A percentile compares a stretch with the other conserved stretches of the same genome.
phyloP scores from a whole-genome alignment of 1,140 invertebrate species.

The Drosophila ambigua region DNA sequence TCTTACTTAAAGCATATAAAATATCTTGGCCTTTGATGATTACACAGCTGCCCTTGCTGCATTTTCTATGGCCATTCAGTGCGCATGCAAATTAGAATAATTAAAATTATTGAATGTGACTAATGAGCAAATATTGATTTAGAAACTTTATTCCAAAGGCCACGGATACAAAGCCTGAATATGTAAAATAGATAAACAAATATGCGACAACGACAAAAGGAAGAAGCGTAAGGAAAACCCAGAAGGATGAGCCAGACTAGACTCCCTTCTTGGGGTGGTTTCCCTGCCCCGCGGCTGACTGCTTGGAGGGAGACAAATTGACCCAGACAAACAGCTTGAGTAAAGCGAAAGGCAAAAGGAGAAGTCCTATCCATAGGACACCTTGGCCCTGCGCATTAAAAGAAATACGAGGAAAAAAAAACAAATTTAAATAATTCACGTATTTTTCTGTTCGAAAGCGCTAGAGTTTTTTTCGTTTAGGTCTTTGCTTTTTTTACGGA shows the following conservation, averaged over 20 bases:
- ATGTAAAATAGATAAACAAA: conserved; percentile 72
- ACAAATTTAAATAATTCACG: conserved; percentile 40
- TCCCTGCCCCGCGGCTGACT: conserved; percentile 31
- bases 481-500: conserved; percentile 21
- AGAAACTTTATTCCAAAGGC: conserved; percentile 29
- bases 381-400: conserved; percentile 19
- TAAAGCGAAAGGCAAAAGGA: conserved; percentile 1
- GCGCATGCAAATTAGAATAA: conserved; percentile 57
- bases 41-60: conserved; percentile 6
- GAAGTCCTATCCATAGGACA: conserved; percentile 5
- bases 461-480: conserved; percentile 14
- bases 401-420: conserved; percentile 11
- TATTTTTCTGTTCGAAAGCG: conserved; percentile 50
- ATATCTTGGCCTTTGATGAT: background rate
- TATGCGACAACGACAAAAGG: conserved; percentile 6
- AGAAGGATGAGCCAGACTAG: background rate
- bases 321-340: conserved; percentile 21
- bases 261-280: conserved; percentile 17
- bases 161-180: conserved; percentile 42
- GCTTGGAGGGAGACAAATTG: conserved; percentile 9
- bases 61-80: background rate
- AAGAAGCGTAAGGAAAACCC: conserved; percentile 2
- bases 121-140: conserved; percentile 79
- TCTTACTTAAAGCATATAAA: no score
- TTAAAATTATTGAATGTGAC: conserved; percentile 74